phyloP scores from a whole-genome alignment of 2,113 vertebrate genomes.

The Brachirus orientalis region DNA sequence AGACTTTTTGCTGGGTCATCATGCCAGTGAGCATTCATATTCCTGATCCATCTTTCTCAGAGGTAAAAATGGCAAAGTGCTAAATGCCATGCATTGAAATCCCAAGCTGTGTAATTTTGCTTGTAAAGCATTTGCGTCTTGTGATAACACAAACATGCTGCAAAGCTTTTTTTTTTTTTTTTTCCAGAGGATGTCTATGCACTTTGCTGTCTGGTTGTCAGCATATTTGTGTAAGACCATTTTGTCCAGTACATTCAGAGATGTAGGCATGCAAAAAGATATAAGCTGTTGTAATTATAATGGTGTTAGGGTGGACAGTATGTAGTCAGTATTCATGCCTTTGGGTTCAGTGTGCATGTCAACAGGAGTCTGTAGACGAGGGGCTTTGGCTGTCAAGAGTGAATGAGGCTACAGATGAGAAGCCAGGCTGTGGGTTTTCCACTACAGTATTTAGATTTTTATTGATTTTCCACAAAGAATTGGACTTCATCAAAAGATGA shows the following conservation, averaged over 20 bases:
- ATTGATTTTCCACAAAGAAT: background rate
- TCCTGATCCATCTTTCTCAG: slow-evolving; percentile 58
- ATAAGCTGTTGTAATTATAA: background rate
- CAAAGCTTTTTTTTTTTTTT: background rate
- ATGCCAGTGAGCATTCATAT: slow-evolving; percentile 63
- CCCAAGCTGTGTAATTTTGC: slow-evolving; percentile 19
- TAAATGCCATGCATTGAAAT: slow-evolving; percentile 57
- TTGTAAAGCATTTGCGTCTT: slow-evolving; percentile 28
- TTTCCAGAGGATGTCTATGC: background rate
- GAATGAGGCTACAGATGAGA: slow-evolving; percentile 13
- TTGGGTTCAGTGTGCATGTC: slow-evolving; percentile 22
- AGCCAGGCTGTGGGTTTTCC: slow-evolving; percentile 29
- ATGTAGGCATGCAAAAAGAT: background rate
- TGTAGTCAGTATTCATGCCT: slow-evolving; percentile 11
- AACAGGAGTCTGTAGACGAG: slow-evolving; percentile 10
- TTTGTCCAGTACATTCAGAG: background rate
- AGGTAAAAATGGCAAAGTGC: slow-evolving; percentile 56
- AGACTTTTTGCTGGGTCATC: slow-evolving; percentile 61
- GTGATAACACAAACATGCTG: slow-evolving; percentile 15
- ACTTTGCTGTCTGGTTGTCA: slow-evolving; percentile 7
- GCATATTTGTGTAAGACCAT: background rate
- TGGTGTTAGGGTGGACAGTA: background rate
- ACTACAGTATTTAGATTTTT: background rate
- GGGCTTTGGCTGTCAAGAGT: background rate
- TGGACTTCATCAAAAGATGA: slow-evolving; percentile 9